These are phyloP conservation scores for Nomada lathburiana DNA, from an alignment of 2,888 invertebrate genomes.

Conservation along the genomic window DNA sequence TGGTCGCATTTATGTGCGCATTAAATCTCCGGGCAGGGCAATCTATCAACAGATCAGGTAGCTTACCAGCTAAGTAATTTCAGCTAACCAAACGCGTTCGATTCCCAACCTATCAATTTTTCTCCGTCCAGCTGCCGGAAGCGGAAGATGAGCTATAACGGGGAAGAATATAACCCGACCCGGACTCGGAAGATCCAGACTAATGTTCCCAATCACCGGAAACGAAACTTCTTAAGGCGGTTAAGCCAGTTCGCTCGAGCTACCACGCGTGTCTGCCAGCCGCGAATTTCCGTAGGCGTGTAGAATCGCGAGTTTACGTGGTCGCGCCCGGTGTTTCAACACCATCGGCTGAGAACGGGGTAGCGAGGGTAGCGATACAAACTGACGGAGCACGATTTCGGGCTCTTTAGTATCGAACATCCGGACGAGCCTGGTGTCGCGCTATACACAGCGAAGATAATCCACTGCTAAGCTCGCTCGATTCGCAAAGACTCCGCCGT, in stretches of 20 bases:
- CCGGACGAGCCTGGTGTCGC: conserved; percentile 52
- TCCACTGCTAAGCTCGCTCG: conserved; percentile 74
- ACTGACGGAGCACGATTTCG: conserved; percentile 58
- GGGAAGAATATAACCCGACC: not conserved
- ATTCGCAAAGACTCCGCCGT: conserved; percentile 75
- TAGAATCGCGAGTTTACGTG: conserved; percentile 17
- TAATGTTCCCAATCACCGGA: conserved; percentile 14
- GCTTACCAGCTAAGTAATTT: not conserved
- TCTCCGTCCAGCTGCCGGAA: not conserved
- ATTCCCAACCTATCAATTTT: not conserved
- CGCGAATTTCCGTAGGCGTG: conserved; percentile 9
- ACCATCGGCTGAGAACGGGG: not conserved
- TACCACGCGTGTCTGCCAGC: conserved; percentile 12
- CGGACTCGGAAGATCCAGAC: not conserved
- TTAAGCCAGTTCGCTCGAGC: conserved; percentile 8
- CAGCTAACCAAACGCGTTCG: not conserved
- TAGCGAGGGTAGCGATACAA: conserved; percentile 30
- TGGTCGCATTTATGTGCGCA: not conserved
- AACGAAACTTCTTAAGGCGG: conserved; percentile 9
- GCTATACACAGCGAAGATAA: conserved; percentile 70
- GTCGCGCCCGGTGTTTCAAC: not conserved
- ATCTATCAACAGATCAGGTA: conserved; percentile 1
- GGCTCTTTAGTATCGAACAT: conserved; percentile 67
- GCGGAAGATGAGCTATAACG: not conserved
- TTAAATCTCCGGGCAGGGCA: not conserved